Evolutionary conservation across 1,140 invertebrate species (phyloP).

Genomic region (Belonocnema kinseyi): DNA sequence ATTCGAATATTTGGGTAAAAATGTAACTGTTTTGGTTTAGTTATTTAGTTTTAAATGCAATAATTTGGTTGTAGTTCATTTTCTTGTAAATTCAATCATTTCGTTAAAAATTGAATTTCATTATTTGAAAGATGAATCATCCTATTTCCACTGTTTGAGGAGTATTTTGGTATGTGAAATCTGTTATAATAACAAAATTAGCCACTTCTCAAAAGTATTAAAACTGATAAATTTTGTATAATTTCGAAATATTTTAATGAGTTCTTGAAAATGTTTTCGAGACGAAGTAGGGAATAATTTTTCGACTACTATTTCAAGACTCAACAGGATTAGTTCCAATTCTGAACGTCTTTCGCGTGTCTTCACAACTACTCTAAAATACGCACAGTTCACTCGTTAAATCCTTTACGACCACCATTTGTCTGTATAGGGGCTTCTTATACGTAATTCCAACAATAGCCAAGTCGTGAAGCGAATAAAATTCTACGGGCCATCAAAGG

Average conservation of each 20-base stretch:
- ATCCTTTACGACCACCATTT: conserved; percentile 67
- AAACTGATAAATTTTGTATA: conserved; percentile 10
- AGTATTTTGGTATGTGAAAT: too few species aligned
- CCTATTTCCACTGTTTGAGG: too few species aligned
- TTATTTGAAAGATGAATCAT: too few species aligned
- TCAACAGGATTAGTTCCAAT: conserved; percentile 50
- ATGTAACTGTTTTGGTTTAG: too few species aligned
- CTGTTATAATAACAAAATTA: too few species aligned
- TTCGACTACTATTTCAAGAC: neutral
- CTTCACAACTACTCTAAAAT: conserved; percentile 63
- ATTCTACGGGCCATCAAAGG: neutral
- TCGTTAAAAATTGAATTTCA: too few species aligned
- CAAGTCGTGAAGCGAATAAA: neutral
- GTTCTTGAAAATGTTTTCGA: neutral
- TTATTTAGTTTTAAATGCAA: too few species aligned
- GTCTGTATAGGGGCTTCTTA: conserved; percentile 39
- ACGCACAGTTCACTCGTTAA: conserved; percentile 68
- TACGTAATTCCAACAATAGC: neutral
- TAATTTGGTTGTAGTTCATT: too few species aligned
- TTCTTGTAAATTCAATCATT: too few species aligned
- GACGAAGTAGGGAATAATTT: neutral
- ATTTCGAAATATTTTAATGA: conserved; percentile 22
- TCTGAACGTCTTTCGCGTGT: conserved; percentile 38
- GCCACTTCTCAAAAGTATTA: too few species aligned
- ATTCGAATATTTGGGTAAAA: too few species aligned